phyloP scores from a whole-genome alignment of 1,140 invertebrate genomes.

The Tribolium madens region DNA sequence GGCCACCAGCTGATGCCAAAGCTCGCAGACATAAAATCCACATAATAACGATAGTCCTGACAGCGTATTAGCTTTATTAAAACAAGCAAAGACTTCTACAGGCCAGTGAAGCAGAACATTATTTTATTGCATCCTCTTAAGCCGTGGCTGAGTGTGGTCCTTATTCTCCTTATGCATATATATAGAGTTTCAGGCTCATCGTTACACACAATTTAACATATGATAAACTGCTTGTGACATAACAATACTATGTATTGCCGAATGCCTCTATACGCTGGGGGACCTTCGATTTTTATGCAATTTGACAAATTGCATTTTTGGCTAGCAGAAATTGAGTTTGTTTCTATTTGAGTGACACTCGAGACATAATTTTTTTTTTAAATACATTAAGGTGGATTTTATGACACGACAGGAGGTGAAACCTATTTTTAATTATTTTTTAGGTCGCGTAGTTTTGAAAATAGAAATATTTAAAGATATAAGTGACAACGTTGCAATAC shows the following conservation, averaged over 20 bases:
- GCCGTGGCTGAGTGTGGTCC: slow-evolving; percentile 35
- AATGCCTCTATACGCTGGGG: neutral
- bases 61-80: slow-evolving; percentile 51
- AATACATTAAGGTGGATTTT: too few relatives aligned
- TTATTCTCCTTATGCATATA: slow-evolving; percentile 45
- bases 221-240: slow-evolving; percentile 44
- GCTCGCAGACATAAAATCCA: slow-evolving; percentile 31
- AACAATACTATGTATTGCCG: slow-evolving; percentile 36
- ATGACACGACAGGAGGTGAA: too few relatives aligned
- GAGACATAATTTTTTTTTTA: too few relatives aligned
- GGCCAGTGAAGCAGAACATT: slow-evolving; percentile 48
- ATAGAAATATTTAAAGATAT: too few relatives aligned
- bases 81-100: slow-evolving; percentile 49
- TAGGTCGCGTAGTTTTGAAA: too few relatives aligned
- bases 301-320: neutral
- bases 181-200: slow-evolving; percentile 29
- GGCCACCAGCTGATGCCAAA: slow-evolving; percentile 19
- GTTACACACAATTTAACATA: slow-evolving; percentile 47
- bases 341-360: too few relatives aligned
- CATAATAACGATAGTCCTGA: slow-evolving; percentile 40
- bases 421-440: too few relatives aligned
- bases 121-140: slow-evolving; percentile 50
- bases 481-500: too few relatives aligned
- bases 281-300: neutral
- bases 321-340: too few relatives aligned